A percentile compares a stretch with the other conserved stretches of the same genome.
Evolutionary conservation across 1,140 invertebrate species (phyloP).

Genomic region (Zaprionus taronus): DNA sequence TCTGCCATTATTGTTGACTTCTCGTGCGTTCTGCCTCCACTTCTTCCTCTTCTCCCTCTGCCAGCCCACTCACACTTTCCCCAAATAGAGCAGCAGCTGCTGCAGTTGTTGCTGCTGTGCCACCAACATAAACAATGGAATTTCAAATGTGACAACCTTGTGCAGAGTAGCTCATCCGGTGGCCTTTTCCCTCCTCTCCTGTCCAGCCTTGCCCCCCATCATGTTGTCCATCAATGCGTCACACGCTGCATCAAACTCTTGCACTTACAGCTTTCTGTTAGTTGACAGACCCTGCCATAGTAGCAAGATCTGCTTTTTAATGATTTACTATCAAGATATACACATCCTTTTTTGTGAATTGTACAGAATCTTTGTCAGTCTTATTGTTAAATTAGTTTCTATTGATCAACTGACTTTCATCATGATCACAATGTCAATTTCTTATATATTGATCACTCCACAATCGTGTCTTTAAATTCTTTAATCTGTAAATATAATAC

Average conservation of each 20-base stretch:
- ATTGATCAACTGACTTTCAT: no score
- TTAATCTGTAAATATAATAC: neutral
- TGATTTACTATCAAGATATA: no score
- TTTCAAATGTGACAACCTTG: constrained; percentile 76
- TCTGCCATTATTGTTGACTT: constrained; percentile 51
- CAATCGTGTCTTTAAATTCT: neutral
- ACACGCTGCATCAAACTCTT: neutral
- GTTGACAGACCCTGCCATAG: no score
- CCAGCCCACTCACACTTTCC: constrained; percentile 43
- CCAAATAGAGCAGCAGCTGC: constrained; percentile 31
- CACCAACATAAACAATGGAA: constrained; percentile 67
- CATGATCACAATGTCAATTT: neutral
- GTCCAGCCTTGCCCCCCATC: neutral
- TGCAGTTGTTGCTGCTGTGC: neutral
- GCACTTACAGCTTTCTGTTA: neutral
- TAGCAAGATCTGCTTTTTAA: no score
- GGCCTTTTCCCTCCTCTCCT: neutral
- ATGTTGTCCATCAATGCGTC: constrained; percentile 9
- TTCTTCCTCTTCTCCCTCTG: neutral
- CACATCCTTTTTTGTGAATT: no score
- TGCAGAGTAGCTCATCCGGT: constrained; percentile 26
- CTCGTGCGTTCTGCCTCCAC: constrained; percentile 8
- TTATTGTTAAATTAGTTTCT: no score
- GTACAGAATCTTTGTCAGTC: no score
- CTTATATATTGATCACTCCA: no score